Conservation (phyloP, 2,888 invertebrate species). For the Cosmia trapezina region DNA sequence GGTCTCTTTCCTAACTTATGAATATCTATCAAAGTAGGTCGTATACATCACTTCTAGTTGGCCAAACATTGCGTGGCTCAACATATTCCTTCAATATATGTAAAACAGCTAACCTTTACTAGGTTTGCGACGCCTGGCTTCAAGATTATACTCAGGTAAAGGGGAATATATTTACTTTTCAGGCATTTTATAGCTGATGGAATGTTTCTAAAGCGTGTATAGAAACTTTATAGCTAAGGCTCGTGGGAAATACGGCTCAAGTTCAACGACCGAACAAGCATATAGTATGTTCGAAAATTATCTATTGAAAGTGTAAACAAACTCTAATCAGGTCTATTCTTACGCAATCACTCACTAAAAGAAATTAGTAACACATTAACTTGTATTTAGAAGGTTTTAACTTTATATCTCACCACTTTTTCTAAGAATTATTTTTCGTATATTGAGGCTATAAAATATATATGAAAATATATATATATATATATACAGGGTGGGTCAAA, state of each 20-base stretch:
- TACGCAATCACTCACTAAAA: no score
- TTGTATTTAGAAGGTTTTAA: no score
- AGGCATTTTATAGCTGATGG: slow-evolving; percentile 31
- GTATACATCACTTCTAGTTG: slow-evolving; percentile 48
- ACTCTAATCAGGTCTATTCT: no score
- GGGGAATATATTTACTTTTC: slow-evolving; percentile 34
- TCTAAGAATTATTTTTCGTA: no score
- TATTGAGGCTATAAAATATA: no score
- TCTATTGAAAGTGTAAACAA: no score
- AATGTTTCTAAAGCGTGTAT: slow-evolving; percentile 12
- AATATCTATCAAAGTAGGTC: slow-evolving; percentile 51
- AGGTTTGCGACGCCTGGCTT: slow-evolving; percentile 39
- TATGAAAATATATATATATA: no score
- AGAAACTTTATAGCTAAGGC: slow-evolving; percentile 24
- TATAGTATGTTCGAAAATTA: no score
- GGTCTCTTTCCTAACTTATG: slow-evolving; percentile 50
- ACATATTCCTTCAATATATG: slow-evolving; percentile 60
- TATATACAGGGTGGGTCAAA: no score
- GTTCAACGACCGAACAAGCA: slow-evolving; percentile 1
- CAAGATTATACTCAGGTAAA: slow-evolving; percentile 32
- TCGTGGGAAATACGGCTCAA: slow-evolving; percentile 7
- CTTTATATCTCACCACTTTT: no score
- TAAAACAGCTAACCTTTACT: slow-evolving; percentile 47
- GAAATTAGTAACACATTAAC: no score
- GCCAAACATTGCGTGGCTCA: slow-evolving; percentile 46